These are phyloP conservation scores for Caenorhabditis doughertyi DNA, from an alignment of 2,888 invertebrate genomes.

Conservation along the genomic window DNA sequence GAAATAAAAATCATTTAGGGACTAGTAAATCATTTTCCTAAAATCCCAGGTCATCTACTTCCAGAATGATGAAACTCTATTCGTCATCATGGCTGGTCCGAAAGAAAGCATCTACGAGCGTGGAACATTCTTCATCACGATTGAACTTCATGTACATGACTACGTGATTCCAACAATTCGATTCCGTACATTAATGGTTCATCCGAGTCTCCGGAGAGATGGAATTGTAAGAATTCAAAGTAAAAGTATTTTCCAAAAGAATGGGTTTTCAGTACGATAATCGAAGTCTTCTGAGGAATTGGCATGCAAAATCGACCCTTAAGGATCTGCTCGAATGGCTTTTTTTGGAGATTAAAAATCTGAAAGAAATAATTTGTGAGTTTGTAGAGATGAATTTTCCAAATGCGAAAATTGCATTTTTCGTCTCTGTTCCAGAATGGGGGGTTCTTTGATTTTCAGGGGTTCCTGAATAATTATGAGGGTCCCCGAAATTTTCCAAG, in stretches of 20 bases:
- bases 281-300: not conserved
- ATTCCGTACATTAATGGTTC: constrained; percentile 97
- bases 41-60: no score
- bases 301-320: not conserved
- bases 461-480: no score
- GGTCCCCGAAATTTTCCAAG: no score
- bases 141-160: constrained; percentile 91
- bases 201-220: constrained; percentile 99
- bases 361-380: constrained; percentile 19
- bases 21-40: no score
- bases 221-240: constrained; percentile 85
- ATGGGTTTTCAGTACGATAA: constrained; percentile 4
- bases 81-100: constrained; percentile 97
- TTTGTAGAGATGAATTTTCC: no score
- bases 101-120: constrained; percentile 98
- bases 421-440: no score
- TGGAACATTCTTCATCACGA: constrained; percentile 97
- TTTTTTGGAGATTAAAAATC: constrained; percentile 89
- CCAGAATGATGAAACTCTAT: constrained; percentile 82
- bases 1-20: no score
- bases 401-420: no score
- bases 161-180: constrained; percentile 96
- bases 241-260: no score
- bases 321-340: constrained; percentile 83
- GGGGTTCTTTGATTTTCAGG: no score